Evolutionary conservation across 2,113 vertebrate genomes (phyloP).

Genomic region (Tricholaema leucomelas): DNA sequence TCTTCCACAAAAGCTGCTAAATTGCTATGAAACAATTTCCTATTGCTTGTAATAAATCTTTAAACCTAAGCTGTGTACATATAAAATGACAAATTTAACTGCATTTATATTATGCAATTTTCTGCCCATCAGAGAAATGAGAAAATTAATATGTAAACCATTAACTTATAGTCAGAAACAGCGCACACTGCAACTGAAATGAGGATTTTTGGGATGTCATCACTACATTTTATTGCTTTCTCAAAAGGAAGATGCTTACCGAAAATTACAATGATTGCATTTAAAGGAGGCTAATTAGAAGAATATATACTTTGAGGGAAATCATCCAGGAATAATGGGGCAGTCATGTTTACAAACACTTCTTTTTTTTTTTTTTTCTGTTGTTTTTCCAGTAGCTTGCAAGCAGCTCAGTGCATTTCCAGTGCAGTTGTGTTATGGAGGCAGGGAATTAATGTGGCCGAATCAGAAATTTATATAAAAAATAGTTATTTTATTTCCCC

Average conservation of each 20-base stretch:
- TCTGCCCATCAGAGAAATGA: conserved; percentile 68
- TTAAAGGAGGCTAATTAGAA: conserved; percentile 62
- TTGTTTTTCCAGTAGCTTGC: not conserved
- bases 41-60: conserved; percentile 56
- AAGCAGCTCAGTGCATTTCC: not conserved
- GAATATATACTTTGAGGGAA: conserved; percentile 36
- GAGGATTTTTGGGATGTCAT: conserved; percentile 43
- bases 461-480: too few relatives aligned
- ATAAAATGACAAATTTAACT: conserved; percentile 72
- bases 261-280: conserved; percentile 49
- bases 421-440: not conserved
- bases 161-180: conserved; percentile 65
- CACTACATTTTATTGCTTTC: conserved; percentile 49
- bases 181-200: conserved; percentile 44
- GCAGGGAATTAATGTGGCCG: too few relatives aligned
- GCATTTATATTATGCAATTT: conserved; percentile 72
- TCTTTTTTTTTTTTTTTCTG: not conserved
- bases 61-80: conserved; percentile 40
- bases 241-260: conserved; percentile 52
- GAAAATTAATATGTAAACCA: conserved; percentile 73
- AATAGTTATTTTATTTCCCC: too few relatives aligned
- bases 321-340: conserved; percentile 19
- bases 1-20: conserved; percentile 43
- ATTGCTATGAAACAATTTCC: conserved; percentile 54
- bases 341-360: not conserved